Base-by-base conservation (phyloP, 2,797 vertebrate genomes). In the Coluber constrictor region DNA sequence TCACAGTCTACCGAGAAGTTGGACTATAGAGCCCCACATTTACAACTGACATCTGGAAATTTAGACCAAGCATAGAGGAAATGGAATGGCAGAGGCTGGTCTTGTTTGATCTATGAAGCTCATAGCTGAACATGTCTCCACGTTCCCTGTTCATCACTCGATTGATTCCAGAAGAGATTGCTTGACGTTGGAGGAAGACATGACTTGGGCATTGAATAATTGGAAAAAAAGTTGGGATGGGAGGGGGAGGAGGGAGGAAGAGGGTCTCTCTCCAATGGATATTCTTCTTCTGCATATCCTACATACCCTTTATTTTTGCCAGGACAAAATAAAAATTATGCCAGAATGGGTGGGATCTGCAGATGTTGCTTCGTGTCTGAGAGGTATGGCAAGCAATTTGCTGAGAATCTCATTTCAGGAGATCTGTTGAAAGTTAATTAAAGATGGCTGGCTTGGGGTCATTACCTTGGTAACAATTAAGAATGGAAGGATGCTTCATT, bases 381-480 rank as follows among this genome's bases (percentile, higher is more conserved):
- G 95, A 95, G 94, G 95, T 79, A 66, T 93, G 95, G 95, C 87
- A 91, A 96, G 96, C 96, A 98, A 97, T 98, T 98, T 97, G 95
- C 96, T 95, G 87, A 96, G 97, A 97, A 97, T 96, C 96, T 97
- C 97, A 96, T 98, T 98, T 97, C 97, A 94, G 93, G 96, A 97
- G 96, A 97, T 97, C 94, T 96, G 97, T 97, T 96, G 95, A 90
- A 95, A 97, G 97, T 98, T 98, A 98, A 98, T 98, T 98, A 98
- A 98, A 98, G 97, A 97, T 97, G 97, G 97, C 97, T 97, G 95
- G 95, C 93, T 97, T 54, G 97, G 97, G 98, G 98, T 98, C 97
- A 98, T 98, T 93, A 97, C 98, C 98, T 98, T 98, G 98, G 97
- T 92, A 98, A 98, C 98, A 98, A 97, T 98, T 98, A 98, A 95